Evolutionary conservation across 2,888 invertebrate species (phyloP).

Genomic region (Xestia sexstrigata): DNA sequence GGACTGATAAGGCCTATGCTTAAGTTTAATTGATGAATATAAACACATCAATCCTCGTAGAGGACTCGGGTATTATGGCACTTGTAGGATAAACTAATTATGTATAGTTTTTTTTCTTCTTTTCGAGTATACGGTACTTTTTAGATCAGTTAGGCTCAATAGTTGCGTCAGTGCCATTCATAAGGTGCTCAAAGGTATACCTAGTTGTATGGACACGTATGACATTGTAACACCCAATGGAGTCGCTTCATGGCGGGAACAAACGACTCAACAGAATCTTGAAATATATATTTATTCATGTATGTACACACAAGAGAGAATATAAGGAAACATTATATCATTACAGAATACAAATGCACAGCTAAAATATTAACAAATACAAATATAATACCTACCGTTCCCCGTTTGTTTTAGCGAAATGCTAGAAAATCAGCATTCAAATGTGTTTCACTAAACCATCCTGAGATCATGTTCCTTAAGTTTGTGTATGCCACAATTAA

Average conservation of each 20-base stretch:
- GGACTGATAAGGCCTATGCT: not conserved
- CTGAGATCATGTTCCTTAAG: not conserved
- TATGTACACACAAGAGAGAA: no score
- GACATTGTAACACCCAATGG: not conserved
- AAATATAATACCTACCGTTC: not conserved
- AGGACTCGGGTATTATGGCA: not conserved
- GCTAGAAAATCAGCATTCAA: slow-evolving; percentile 17
- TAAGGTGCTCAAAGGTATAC: not conserved
- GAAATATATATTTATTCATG: no score
- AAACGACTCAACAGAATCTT: not conserved
- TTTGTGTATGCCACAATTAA: not conserved
- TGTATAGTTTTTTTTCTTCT: not conserved
- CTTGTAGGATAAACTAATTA: no score
- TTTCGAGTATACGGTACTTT: not conserved
- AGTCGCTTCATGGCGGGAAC: not conserved
- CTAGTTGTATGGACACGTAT: not conserved
- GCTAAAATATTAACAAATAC: no score
- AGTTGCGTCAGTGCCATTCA: not conserved
- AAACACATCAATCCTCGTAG: not conserved
- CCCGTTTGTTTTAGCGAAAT: not conserved
- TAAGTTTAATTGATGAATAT: not conserved
- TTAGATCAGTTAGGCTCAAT: not conserved
- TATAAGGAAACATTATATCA: no score
- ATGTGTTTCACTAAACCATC: not conserved
- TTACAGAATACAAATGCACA: no score